Base-by-base conservation (phyloP, 2,797 vertebrate species). In the Toxotes lorentzi region DNA sequence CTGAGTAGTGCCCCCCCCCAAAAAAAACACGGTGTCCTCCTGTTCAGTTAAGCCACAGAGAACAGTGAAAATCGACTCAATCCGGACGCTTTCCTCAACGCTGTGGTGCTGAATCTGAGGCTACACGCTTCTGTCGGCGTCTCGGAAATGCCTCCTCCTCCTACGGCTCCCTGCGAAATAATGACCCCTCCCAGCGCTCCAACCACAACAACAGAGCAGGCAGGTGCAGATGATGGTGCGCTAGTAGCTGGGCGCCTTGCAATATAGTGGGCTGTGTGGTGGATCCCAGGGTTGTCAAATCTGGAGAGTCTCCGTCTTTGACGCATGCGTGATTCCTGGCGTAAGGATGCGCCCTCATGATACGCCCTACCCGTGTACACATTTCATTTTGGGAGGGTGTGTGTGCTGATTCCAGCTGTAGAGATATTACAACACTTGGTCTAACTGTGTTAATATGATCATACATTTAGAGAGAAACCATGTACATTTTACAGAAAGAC, bases 41-140 rank as follows among this genome's bases (percentile, higher is more conserved):
- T 73, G 74, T 78, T 82, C 77, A 50, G 66, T 78, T 47, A 76
- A 70, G 34, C 78, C 84, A 86, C 70, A 75, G 76, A 41, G 84
- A 61, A 83, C 53, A 74, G 76, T 79, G 76, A 74, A 78, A 82
- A 91, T 77, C 51, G 76, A 77, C 83, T 86, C 86, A 88, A 88
- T 91, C 89, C 87, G 82, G 91, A 92, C 89, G 94, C 92, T 94
- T 89, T 94, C 92, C 92, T 92, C 86, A 69, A 72, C 73, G 84
- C 64, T 70, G 86, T 92, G 93, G 94, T 95, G 94, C 94, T 95
- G 95, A 94, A 95, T 82, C 85, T 80, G 90, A 90, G 81, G 82
- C 73, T 88, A 85, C 93, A 93, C 93, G 91, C 91, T 91, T 93
- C 90, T 93, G 89, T 94, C 85, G 84, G 92, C 91, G 91, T 94